Base-by-base conservation (phyloP, 2,113 vertebrate species). In the Electrona antarctica region DNA sequence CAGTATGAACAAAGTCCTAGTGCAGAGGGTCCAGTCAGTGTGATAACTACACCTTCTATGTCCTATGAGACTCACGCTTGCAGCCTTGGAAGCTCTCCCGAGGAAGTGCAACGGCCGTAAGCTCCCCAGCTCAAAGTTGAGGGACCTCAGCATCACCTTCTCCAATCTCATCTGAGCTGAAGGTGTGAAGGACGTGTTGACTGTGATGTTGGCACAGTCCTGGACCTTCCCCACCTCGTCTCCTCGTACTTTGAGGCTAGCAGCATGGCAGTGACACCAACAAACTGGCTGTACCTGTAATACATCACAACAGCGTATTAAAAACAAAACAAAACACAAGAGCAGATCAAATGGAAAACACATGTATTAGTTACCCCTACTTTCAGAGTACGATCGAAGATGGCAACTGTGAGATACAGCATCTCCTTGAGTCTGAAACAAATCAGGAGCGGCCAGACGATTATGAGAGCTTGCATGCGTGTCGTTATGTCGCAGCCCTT, bases 371-470 rank as follows among this genome's bases (percentile, higher is more conserved):
- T 21, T 21, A 21, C 46, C 2, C 78, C 78, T 76, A 94, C 97
- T 87, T 98, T 96, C 7, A 99, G 90, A 57, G 96, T 98, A 4
- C 96, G 95, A 72, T 99, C 97, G 69, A 99, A 90, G 71, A 98
- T 3, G 0, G 95, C 95, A 7, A 99, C 85, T 0, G 95, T 95
- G 94, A 99, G 95, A 79, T 97, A 99, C 64, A 99, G 91, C 0
- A 97, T 98, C 73, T 99, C 97, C 85, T 93, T 93, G 80, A 99
- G 98, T 58, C 94, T 94, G 52, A 94, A 94, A 83, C 98, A 96
- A 14, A 99, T 96, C 80, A 98, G 96, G 54, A 99, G 92, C 13
- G 99, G 93, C 97, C 97, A 99, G 87, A 99, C 97, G 0, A 99
- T 85, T n/a, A 99, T 90, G 12, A 98, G 93, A 0, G 95, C 94